Evolutionary conservation across 2,113 vertebrate species (phyloP).

Genomic region (Leptosomus discolor): DNA sequence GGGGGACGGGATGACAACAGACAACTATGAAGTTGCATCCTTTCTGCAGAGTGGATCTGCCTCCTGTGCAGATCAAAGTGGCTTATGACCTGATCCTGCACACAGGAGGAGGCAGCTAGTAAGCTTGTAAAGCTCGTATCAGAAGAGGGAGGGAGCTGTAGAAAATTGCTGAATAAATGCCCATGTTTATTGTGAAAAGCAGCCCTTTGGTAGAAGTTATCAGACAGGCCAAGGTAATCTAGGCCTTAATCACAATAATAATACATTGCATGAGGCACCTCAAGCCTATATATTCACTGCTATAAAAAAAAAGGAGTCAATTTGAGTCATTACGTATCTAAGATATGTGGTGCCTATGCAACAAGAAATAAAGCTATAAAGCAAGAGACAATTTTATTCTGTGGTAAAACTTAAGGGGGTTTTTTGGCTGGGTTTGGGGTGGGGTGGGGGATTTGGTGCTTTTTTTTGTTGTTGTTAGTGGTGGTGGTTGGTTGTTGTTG

Average conservation of each 20-base stretch:
- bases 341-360: neutral
- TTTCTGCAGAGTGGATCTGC: neutral
- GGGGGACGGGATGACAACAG: neutral
- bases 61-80: neutral
- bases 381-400: neutral
- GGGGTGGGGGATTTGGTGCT: too few species aligned
- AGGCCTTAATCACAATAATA: neutral
- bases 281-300: neutral
- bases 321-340: neutral
- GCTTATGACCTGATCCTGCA: neutral
- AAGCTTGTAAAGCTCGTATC: too few species aligned
- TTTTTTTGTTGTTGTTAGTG: neutral
- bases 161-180: neutral
- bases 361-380: neutral
- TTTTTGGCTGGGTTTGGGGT: neutral
- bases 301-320: neutral
- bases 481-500: neutral
- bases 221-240: neutral
- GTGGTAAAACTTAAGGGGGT: rapidly evolving
- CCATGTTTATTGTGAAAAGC: neutral
- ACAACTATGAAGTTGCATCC: neutral
- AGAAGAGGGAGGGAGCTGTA: neutral
- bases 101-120: neutral
- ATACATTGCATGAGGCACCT: neutral
- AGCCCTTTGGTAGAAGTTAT: neutral